phyloP scores from a whole-genome alignment of 2,888 invertebrate species.

The Tethea ocularis region DNA sequence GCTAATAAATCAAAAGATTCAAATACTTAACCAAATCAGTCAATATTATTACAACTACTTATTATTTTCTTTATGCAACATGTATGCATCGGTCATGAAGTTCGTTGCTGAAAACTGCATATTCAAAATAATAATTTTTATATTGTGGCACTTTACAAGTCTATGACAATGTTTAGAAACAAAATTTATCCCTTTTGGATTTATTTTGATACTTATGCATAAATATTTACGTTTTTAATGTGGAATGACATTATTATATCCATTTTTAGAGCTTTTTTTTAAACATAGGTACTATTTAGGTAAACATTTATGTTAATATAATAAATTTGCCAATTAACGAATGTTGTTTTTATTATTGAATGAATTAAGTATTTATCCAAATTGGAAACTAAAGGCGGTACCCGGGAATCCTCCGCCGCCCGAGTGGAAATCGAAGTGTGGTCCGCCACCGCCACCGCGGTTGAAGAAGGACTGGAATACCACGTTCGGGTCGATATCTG shows the following conservation, averaged over 20 bases:
- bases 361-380: slow-evolving; percentile 76
- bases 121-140: neutral
- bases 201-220: neutral
- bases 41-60: slow-evolving; percentile 46
- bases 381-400: slow-evolving; percentile 87
- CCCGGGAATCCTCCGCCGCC: slow-evolving; percentile 82
- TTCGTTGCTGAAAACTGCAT: slow-evolving; percentile 9
- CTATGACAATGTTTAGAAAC: neutral
- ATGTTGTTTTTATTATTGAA: slow-evolving; percentile 14
- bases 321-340: slow-evolving; percentile 14
- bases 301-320: slow-evolving; percentile 2
- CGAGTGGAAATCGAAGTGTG: slow-evolving; percentile 82
- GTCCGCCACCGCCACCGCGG: slow-evolving; percentile 77
- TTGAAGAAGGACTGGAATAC: slow-evolving; percentile 94
- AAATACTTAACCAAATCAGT: slow-evolving; percentile 72
- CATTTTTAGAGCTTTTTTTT: neutral
- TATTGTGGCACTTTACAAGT: slow-evolving; percentile 1
- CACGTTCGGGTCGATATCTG: slow-evolving; percentile 92
- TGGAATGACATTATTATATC: neutral
- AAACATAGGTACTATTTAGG: neutral
- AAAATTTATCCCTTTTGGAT: neutral
- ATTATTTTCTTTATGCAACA: slow-evolving; percentile 13
- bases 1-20: slow-evolving; percentile 33
- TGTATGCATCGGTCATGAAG: neutral
- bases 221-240: neutral